A percentile compares a stretch with the other conserved stretches of the same genome.
These are phyloP conservation scores for Neocloeon triangulifer DNA, from an alignment of 1,140 invertebrate genomes.

Conservation along the genomic window DNA sequence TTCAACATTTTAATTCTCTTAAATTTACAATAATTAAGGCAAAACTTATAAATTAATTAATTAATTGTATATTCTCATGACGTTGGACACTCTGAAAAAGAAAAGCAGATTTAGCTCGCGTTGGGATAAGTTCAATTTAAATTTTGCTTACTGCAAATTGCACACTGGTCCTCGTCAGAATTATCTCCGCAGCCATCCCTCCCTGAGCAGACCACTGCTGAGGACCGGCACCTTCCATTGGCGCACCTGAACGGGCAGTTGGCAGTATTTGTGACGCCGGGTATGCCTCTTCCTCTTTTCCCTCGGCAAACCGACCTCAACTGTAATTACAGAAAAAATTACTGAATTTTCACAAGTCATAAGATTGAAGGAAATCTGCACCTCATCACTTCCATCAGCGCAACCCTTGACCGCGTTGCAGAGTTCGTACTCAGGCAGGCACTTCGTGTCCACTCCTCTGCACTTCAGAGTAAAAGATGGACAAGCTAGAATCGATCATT, in stretches of 20 bases:
- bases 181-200: constrained; percentile 75
- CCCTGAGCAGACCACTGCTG: constrained; percentile 66
- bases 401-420: constrained; percentile 73
- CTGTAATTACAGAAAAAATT: too few species aligned
- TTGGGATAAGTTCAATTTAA: too few species aligned
- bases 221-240: constrained; percentile 66
- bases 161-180: constrained; percentile 60
- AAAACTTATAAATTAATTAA: too few species aligned
- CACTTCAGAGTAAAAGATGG: constrained; percentile 63
- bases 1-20: too few species aligned
- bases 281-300: constrained; percentile 13
- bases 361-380: too few species aligned
- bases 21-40: too few species aligned
- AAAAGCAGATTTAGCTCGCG: too few species aligned
- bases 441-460: constrained; percentile 57
- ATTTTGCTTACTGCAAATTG: constrained; percentile 58
- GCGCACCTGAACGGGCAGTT: constrained; percentile 56
- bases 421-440: constrained; percentile 69
- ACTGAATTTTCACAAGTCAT: too few species aligned
- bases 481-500: constrained; percentile 32
- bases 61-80: too few species aligned
- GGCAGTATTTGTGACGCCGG: constrained; percentile 13
- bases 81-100: too few species aligned
- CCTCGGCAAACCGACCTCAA: constrained; percentile 5
- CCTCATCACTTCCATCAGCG: constrained; percentile 65